Evolutionary conservation across 2,888 invertebrate species (phyloP).

Genomic region (Magallana nippona): DNA sequence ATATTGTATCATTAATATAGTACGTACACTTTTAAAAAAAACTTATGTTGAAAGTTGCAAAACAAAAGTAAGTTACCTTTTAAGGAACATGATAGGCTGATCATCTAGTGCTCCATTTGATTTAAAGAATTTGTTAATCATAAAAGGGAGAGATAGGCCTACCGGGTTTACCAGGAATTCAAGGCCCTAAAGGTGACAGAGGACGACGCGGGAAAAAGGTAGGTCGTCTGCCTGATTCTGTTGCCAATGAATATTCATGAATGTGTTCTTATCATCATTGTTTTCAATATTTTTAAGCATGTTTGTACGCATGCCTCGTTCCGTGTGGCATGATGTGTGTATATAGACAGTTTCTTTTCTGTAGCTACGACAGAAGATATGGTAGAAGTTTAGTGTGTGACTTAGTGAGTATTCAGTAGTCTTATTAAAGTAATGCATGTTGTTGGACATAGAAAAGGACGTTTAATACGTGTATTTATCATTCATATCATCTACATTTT

Average conservation of each 20-base stretch:
- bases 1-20: not conserved
- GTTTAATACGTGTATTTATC: too few relatives aligned
- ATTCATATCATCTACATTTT: too few relatives aligned
- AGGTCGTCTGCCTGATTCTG: slow-evolving; percentile 48
- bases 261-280: not conserved
- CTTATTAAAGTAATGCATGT: too few relatives aligned
- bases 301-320: not conserved
- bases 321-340: not conserved
- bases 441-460: too few relatives aligned
- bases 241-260: not conserved
- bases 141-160: slow-evolving; percentile 79
- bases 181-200: slow-evolving; percentile 87
- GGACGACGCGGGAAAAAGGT: slow-evolving; percentile 87
- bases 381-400: not conserved
- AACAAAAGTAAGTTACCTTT: not conserved
- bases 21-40: not conserved
- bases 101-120: not conserved
- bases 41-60: slow-evolving; percentile 7
- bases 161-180: slow-evolving; percentile 85
- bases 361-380: slow-evolving; percentile 16
- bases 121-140: slow-evolving; percentile 19
- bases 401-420: slow-evolving; percentile 7
- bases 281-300: not conserved
- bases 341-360: slow-evolving; percentile 11
- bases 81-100: not conserved